A percentile compares a stretch with the other conserved stretches of the same genome.
These are phyloP conservation scores for Eristalinus sepulchralis DNA, from an alignment of 2,888 invertebrate species.

Conservation along the genomic window DNA sequence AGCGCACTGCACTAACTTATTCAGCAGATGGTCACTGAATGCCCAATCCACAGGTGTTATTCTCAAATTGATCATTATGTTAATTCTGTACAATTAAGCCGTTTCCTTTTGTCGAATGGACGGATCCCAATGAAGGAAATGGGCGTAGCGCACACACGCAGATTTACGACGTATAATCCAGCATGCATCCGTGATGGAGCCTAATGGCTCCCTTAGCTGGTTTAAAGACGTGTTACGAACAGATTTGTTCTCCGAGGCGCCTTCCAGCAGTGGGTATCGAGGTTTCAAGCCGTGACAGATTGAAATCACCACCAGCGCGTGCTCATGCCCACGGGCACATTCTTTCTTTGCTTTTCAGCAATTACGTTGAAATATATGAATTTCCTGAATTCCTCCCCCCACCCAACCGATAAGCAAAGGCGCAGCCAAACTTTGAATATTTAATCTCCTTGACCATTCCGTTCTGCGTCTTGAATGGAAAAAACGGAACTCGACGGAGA, in stretches of 20 bases:
- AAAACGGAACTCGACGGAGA: not conserved
- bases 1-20: not conserved
- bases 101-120: not conserved
- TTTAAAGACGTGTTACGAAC: not conserved
- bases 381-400: not conserved
- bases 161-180: not conserved
- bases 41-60: not conserved
- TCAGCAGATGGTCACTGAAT: not conserved
- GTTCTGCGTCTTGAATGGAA: not conserved
- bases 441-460: not conserved
- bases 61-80: not conserved
- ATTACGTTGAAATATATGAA: not conserved
- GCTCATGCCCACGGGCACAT: not conserved
- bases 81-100: not conserved
- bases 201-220: not conserved
- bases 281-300: not conserved
- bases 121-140: not conserved
- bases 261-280: not conserved
- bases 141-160: not conserved
- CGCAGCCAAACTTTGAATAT: not conserved
- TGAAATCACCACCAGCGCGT: not conserved
- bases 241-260: not conserved
- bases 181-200: not conserved
- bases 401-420: not conserved
- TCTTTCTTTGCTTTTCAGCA: not conserved